A percentile compares a stretch with the other conserved stretches of the same genome.
Conservation (phyloP, 2,113 vertebrate species). For the Ibidorhyncha struthersii region DNA sequence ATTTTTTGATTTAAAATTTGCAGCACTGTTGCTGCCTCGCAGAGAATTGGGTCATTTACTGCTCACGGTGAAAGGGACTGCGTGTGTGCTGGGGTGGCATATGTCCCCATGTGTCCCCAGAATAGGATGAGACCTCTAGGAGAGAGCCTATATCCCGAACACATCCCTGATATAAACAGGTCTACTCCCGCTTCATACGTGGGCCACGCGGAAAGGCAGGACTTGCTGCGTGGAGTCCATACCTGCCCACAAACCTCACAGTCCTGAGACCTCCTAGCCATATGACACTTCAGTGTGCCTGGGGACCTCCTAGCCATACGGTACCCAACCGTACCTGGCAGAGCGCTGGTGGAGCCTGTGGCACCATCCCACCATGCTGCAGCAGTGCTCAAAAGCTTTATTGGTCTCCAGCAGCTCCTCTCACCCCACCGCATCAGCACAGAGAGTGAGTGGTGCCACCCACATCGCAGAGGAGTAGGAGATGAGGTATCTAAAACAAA, state of each 20-base stretch:
- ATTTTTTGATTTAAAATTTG: not conserved
- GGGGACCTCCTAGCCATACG: not conserved
- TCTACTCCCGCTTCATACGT: not conserved
- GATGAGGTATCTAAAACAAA: not conserved
- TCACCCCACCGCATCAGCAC: not conserved
- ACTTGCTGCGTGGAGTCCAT: not conserved
- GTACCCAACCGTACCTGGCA: not conserved
- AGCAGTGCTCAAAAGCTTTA: not conserved
- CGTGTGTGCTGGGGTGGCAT: not conserved
- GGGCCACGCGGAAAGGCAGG: not conserved
- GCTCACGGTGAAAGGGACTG: not conserved
- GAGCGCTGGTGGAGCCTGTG: not conserved
- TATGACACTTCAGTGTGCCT: not conserved
- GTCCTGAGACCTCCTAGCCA: not conserved
- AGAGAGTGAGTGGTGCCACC: not conserved
- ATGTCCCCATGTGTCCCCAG: not conserved
- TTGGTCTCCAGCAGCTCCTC: not conserved
- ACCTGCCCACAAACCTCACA: not conserved
- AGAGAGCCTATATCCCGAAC: not conserved
- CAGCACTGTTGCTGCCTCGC: not conserved
- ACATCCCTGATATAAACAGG: not conserved
- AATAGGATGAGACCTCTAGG: not conserved
- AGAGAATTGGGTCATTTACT: not conserved
- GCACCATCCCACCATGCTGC: not conserved
- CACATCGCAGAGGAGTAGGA: not conserved